Percentiles rank a stretch among this genome's conserved stretches.
Conservation (phyloP, 2,888 invertebrate genomes). For the Perizoma affinitatum region DNA sequence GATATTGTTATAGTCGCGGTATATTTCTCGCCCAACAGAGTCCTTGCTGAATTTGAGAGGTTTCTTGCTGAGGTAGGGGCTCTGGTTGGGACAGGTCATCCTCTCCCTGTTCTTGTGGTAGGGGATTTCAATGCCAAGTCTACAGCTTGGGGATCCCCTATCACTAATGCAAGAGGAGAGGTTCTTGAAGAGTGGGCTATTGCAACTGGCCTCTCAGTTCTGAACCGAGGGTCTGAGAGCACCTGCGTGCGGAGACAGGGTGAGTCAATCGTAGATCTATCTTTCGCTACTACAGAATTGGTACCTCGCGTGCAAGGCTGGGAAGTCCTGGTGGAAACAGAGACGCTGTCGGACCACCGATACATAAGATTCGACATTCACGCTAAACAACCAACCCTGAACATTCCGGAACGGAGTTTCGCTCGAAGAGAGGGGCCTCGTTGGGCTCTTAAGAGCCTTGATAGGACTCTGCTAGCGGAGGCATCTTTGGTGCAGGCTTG, state of each 20-base stretch:
- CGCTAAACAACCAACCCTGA: not conserved
- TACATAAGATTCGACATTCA: constrained; percentile 14
- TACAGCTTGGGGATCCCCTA: constrained; percentile 8
- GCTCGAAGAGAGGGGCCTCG: constrained; percentile 8
- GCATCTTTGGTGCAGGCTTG: constrained; percentile 29
- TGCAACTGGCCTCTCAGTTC: constrained; percentile 19
- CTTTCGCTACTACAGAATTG: constrained; percentile 11
- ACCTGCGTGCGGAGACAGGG: constrained; percentile 16
- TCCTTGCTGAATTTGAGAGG: constrained; percentile 34
- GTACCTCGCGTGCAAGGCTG: not conserved
- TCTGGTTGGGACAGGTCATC: constrained; percentile 6
- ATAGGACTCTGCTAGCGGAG: constrained; percentile 19
- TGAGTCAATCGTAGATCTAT: constrained; percentile 12
- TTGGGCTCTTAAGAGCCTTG: constrained; percentile 24
- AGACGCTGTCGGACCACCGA: constrained; percentile 10
- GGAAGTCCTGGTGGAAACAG: not conserved
- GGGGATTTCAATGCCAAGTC: no score
- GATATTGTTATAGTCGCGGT: constrained; percentile 22
- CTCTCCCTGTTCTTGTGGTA: constrained; percentile 6
- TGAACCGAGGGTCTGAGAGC: not conserved
- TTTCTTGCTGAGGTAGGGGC: constrained; percentile 12
- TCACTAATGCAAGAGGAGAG: constrained; percentile 27
- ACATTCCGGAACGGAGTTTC: not conserved
- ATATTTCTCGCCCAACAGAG: constrained; percentile 38
- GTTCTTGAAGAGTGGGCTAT: no score